A percentile compares a stretch with the other conserved stretches of the same genome.
Conservation (phyloP, 1,140 invertebrate genomes). For the Anoplophora glabripennis region DNA sequence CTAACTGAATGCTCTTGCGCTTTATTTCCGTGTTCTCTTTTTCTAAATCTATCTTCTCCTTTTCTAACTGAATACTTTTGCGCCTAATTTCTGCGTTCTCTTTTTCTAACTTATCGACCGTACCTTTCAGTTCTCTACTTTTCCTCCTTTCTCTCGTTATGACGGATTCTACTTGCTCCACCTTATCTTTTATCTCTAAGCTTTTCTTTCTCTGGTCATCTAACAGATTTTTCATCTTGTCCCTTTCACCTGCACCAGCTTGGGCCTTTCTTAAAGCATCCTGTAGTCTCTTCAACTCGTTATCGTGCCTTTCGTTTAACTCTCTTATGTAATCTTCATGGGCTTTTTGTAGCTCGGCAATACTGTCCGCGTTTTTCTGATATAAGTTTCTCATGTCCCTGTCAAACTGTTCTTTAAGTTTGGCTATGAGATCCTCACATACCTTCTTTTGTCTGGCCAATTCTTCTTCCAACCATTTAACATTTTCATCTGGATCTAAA, state of each 20-base stretch:
- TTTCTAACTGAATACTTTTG: conserved; percentile 3
- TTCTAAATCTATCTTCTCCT: conserved; percentile 4
- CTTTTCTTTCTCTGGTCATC: conserved; percentile 25
- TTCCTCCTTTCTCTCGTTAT: conserved; percentile 17
- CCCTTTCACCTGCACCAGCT: conserved; percentile 9
- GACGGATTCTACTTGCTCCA: conserved; percentile 22
- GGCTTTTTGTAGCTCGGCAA: conserved; percentile 33
- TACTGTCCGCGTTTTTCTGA: conserved; percentile 29
- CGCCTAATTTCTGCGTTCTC: not conserved
- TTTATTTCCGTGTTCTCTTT: conserved; percentile 2
- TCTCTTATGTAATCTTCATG: conserved; percentile 29
- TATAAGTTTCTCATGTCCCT: conserved; percentile 32
- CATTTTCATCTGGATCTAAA: not conserved
- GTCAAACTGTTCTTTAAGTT: conserved; percentile 32
- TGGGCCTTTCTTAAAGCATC: conserved; percentile 21
- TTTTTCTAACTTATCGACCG: conserved; percentile 1
- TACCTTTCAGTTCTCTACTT: conserved; percentile 14
- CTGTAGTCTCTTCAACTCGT: conserved; percentile 27
- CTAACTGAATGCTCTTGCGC: conserved; percentile 8
- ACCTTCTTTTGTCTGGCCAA: conserved; percentile 30
- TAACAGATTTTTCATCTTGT: conserved; percentile 15
- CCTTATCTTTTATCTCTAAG: conserved; percentile 27
- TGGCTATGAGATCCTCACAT: conserved; percentile 27
- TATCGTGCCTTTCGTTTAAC: conserved; percentile 25
- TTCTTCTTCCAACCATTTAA: conserved; percentile 19